These are phyloP conservation scores for Danio choprae DNA, from an alignment of 2,797 vertebrate genomes.

Conservation along the genomic window DNA sequence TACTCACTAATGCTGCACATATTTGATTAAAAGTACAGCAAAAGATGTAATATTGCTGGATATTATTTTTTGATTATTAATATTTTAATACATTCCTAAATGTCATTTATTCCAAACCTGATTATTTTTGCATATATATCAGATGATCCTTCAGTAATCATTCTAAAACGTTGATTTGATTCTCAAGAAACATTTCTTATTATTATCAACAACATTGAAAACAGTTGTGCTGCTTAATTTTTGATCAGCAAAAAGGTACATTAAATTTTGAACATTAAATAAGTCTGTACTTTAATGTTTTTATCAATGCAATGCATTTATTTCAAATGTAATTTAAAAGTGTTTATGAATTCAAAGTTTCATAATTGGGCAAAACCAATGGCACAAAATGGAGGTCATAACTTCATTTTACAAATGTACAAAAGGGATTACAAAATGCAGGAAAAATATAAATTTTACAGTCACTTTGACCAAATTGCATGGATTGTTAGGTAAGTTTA, in stretches of 20 bases:
- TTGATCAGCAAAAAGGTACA: background rate
- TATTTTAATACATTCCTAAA: background rate
- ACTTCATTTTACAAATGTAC: too few relatives aligned
- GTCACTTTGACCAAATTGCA: too few relatives aligned
- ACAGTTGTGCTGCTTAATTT: background rate
- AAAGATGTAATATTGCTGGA: background rate
- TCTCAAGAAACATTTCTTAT: background rate
- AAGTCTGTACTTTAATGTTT: too few relatives aligned
- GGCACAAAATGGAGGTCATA: background rate
- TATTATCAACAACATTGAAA: background rate
- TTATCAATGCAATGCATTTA: background rate
- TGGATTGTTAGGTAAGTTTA: too few relatives aligned
- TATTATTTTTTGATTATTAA: background rate
- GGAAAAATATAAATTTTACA: too few relatives aligned
- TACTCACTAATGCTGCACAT: background rate
- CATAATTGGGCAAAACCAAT: background rate
- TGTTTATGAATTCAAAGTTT: background rate
- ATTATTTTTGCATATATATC: background rate
- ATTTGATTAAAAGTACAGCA: background rate
- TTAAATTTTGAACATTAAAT: too few relatives aligned
- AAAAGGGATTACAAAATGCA: background rate
- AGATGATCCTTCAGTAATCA: background rate
- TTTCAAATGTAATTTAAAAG: background rate
- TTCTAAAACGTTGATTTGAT: background rate
- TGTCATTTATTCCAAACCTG: background rate